Conservation (phyloP, 1,140 invertebrate genomes). For the Meteorus sp. region DNA sequence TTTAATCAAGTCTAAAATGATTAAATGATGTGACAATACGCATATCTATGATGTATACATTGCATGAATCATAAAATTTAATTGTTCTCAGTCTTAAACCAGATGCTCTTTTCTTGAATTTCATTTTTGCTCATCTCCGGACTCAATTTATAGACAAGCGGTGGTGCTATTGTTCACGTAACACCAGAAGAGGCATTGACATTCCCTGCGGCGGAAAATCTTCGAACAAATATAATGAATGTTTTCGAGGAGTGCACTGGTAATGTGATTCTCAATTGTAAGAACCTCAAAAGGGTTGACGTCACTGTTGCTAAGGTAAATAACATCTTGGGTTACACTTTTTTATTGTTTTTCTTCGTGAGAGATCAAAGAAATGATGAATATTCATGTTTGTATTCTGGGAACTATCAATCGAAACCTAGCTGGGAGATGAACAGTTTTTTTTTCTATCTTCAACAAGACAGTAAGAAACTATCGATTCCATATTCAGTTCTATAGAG, state of each 20-base stretch:
- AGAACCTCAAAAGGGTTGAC: constrained; percentile 60
- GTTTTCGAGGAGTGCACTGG: constrained; percentile 34
- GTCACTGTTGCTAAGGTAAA: constrained; percentile 64
- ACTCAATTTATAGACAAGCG: constrained; percentile 29
- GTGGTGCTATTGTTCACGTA: constrained; percentile 52
- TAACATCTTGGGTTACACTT: constrained; percentile 16
- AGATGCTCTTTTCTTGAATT: too few relatives aligned
- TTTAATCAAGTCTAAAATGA: neutral
- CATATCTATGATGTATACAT: too few relatives aligned
- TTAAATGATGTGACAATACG: neutral
- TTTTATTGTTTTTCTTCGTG: neutral
- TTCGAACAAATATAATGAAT: constrained; percentile 59
- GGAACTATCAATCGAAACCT: neutral
- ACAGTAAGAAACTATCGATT: too few relatives aligned
- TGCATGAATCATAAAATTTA: too few relatives aligned
- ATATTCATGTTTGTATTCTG: neutral
- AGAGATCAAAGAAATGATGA: too few relatives aligned
- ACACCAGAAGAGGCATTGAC: constrained; percentile 62
- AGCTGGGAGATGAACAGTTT: too few relatives aligned
- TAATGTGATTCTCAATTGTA: constrained; percentile 62
- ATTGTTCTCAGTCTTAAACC: too few relatives aligned
- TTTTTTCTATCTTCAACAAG: too few relatives aligned
- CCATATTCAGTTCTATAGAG: too few relatives aligned
- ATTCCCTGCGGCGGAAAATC: constrained; percentile 66
- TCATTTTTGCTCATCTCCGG: neutral